These are phyloP conservation scores for Chloromyia formosa DNA, from an alignment of 2,888 invertebrate species.

Conservation along the genomic window DNA sequence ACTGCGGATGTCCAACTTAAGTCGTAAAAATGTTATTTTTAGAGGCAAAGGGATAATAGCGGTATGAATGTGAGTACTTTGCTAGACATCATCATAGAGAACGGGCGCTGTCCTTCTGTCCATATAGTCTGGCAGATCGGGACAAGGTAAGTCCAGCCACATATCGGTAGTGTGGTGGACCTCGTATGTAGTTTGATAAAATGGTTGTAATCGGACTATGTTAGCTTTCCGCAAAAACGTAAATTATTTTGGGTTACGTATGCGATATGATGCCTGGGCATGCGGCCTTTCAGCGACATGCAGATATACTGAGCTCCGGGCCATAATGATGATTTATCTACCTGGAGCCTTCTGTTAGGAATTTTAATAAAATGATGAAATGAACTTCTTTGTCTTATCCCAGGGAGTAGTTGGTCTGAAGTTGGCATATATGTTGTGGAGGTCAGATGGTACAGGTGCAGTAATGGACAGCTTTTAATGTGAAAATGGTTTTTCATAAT, in stretches of 20 bases:
- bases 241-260: conserved; percentile 35
- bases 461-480: not conserved
- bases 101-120: not conserved
- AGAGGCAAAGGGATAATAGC: conserved; percentile 35
- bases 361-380: conserved; percentile 28
- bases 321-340: conserved; percentile 34
- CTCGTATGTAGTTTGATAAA: conserved; percentile 32
- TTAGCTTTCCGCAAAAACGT: conserved; percentile 40
- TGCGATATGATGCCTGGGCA: conserved; percentile 19
- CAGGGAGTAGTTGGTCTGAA: not conserved
- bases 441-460: not conserved
- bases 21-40: conserved; percentile 41
- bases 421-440: not conserved
- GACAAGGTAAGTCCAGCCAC: conserved; percentile 3
- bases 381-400: not conserved
- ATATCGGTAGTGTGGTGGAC: too few relatives aligned
- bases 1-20: conserved; percentile 38
- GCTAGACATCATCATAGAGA: conserved; percentile 4
- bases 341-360: conserved; percentile 27
- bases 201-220: conserved; percentile 33
- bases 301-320: not conserved
- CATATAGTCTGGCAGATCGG: too few relatives aligned
- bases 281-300: conserved; percentile 8
- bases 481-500: not conserved
- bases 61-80: conserved; percentile 8